phyloP scores from a whole-genome alignment of 2,113 vertebrate genomes.

The Blennius ocellaris region DNA sequence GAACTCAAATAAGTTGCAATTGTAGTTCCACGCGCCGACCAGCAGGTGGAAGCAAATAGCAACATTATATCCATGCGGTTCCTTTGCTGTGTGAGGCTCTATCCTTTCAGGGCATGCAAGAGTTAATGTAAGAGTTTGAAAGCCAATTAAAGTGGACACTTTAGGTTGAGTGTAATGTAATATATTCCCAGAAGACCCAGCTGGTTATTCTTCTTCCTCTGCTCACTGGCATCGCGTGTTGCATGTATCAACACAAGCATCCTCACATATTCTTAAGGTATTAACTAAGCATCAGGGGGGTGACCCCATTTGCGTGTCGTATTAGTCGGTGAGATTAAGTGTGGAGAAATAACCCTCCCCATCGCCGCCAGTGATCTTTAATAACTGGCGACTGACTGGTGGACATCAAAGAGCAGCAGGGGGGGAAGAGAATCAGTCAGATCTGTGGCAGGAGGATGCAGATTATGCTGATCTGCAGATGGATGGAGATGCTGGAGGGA shows the following conservation, averaged over 20 bases:
- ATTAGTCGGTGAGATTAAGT: slow-evolving; percentile 46
- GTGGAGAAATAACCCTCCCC: slow-evolving; percentile 24
- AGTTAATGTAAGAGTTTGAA: neutral
- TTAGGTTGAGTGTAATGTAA: neutral
- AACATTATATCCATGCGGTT: neutral
- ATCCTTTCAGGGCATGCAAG: neutral
- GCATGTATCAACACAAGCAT: slow-evolving; percentile 1
- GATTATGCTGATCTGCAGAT: slow-evolving; percentile 61
- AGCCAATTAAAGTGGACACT: neutral
- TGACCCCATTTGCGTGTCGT: slow-evolving; percentile 50
- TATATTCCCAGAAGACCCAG: slow-evolving; percentile 13
- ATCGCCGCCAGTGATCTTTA: slow-evolving; percentile 38
- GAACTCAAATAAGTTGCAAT: neutral
- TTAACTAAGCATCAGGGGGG: slow-evolving; percentile 10
- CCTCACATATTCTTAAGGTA: neutral
- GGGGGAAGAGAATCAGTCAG: slow-evolving; percentile 20
- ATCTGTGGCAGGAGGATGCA: slow-evolving; percentile 46
- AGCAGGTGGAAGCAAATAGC: slow-evolving; percentile 72
- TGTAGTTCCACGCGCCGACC: slow-evolving; percentile 2
- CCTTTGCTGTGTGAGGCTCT: neutral
- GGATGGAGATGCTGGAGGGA: slow-evolving; percentile 43
- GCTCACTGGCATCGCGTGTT: neutral
- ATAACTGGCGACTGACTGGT: slow-evolving; percentile 11
- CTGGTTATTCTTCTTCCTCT: neutral
- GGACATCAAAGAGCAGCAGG: slow-evolving; percentile 31